These are phyloP conservation scores for Saccopteryx leptura DNA, from an alignment of 2,113 vertebrate genomes.

Conservation along the genomic window DNA sequence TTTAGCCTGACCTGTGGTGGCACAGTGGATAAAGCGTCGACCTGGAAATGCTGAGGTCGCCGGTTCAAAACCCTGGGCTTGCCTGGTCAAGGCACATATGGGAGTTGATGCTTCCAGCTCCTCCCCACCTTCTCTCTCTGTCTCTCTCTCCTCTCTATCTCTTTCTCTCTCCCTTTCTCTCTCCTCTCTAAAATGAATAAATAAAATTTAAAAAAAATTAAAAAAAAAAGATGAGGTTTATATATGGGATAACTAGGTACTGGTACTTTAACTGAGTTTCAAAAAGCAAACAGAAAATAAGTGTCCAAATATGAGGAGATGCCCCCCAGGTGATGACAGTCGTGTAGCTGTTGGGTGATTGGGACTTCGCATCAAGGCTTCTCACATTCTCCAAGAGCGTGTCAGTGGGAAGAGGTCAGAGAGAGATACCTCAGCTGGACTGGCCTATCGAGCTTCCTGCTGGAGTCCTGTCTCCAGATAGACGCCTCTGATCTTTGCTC, in stretches of 20 bases:
- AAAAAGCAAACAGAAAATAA: not conserved
- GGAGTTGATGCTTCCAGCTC: too few species aligned
- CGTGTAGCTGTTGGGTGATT: too few species aligned
- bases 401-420: not conserved
- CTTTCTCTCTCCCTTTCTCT: too few species aligned
- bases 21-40: too few species aligned
- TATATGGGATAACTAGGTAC: not conserved
- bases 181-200: too few species aligned
- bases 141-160: too few species aligned
- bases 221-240: not conserved
- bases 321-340: not conserved
- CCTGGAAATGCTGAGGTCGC: too few species aligned
- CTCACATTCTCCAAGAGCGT: not conserved
- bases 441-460: not conserved
- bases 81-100: too few species aligned
- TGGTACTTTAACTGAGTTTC: not conserved
- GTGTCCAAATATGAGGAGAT: not conserved
- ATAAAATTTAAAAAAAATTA: too few species aligned
- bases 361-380: not conserved
- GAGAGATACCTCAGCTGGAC: not conserved
- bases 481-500: not conserved
- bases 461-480: not conserved
- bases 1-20: not conserved
- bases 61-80: too few species aligned
- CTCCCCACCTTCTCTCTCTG: too few species aligned